Evolutionary conservation across 2,888 invertebrate species (phyloP).

Genomic region (Lamproptera curius): DNA sequence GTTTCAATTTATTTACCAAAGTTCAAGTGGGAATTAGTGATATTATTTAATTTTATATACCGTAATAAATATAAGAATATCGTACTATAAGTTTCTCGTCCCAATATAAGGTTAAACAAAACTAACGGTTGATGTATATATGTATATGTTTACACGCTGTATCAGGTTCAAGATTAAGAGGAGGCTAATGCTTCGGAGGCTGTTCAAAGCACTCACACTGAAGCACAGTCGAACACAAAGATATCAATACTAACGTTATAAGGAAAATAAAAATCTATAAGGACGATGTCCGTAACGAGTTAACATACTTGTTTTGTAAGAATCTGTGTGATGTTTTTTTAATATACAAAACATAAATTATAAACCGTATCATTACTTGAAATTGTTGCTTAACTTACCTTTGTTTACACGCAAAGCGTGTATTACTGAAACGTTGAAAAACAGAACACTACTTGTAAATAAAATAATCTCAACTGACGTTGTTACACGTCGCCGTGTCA

Average conservation of each 20-base stretch:
- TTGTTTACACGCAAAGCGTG: neutral
- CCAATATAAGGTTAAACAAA: no score
- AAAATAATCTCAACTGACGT: constrained; percentile 5
- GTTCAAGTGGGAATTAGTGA: no score
- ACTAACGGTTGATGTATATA: no score
- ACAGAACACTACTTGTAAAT: neutral
- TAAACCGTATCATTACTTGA: neutral
- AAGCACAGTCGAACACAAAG: no score
- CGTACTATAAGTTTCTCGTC: no score
- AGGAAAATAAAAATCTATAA: constrained; percentile 14
- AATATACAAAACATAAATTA: neutral
- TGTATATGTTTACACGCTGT: no score
- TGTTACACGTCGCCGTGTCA: neutral
- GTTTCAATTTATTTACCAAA: no score
- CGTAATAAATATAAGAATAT: no score
- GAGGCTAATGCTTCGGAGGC: no score
- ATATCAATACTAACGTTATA: neutral
- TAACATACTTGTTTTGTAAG: constrained; percentile 15
- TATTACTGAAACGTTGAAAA: constrained; percentile 3
- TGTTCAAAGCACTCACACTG: no score
- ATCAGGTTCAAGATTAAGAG: no score
- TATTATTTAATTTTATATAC: no score
- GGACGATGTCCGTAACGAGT: constrained; percentile 2
- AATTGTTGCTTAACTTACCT: constrained; percentile 5
- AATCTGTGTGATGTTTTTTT: constrained; percentile 1